These are phyloP conservation scores for Pseudochirops cupreus DNA, from an alignment of 2,797 vertebrate species.

Conservation along the genomic window DNA sequence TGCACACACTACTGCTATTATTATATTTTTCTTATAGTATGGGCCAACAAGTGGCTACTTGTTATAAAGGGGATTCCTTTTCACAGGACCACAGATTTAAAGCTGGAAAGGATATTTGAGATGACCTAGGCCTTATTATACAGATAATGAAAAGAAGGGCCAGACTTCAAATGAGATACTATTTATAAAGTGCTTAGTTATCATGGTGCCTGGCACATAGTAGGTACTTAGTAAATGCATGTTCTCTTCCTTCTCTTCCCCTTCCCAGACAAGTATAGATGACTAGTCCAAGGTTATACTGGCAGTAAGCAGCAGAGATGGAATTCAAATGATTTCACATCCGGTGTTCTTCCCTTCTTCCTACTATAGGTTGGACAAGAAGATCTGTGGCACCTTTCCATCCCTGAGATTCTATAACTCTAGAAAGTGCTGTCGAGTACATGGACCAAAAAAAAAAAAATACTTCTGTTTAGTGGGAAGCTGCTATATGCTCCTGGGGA, in stretches of 20 bases:
- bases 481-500: neutral
- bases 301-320: neutral
- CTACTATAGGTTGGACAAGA: neutral
- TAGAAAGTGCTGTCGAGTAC: neutral
- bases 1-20: neutral
- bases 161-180: neutral
- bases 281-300: neutral
- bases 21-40: neutral
- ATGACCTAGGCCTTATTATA: neutral
- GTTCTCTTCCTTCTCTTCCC: neutral
- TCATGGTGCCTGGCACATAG: neutral
- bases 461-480: neutral
- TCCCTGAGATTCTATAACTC: neutral
- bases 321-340: neutral
- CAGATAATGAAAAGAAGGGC: neutral
- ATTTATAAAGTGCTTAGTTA: neutral
- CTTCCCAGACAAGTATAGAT: neutral
- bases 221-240: neutral
- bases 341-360: neutral
- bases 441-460: neutral
- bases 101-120: neutral
- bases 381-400: neutral
- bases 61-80: neutral
- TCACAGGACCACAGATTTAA: neutral
- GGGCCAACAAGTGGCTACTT: neutral